Evolutionary conservation across 2,797 vertebrate genomes (phyloP), one percentile per base, ranked within the genome.

Genomic region (Danio kyathit): DNA sequence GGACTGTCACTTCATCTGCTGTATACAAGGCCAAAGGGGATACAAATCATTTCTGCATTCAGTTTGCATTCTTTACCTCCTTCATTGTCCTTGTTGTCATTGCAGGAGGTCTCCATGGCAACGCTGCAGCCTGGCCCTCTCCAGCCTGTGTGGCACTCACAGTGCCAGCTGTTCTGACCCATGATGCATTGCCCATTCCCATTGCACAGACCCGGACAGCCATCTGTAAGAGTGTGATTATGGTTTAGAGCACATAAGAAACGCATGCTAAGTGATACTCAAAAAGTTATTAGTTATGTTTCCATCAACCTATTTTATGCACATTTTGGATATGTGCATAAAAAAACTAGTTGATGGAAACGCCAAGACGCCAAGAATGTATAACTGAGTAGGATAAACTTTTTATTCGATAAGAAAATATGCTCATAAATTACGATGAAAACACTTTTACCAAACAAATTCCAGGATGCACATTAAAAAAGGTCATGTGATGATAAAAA

Each of bases 111-210:
- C 90, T 96, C 96, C 96, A 97, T 96, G 92, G 96, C 95, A 89
- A 96, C 96, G 82, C 91, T 96, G 94, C 96, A 97, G 86, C 95
- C 95, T 40, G 93, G 92, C 17, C 96, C 96, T 90, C 95, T 94
- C 96, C 96, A 97, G 90, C 96, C 95, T 82, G 92, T 95, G 92
- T 95, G 95, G 92, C 96, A 97, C 91, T 96, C 94, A 86, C 96
- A 97, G 90, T 95, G 96, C 96, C 96, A 97, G 94, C 94, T 95
- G 95, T 95, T 96, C 92, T 95, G 96, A 92, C 94, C 95, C 92
- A 96, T 94, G 82, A 94, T 95, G 91, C 96, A 97, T 89, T 95
- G 94, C 88, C 96, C 96, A 11, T 97, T 96, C 89, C 94, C 95
- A 46, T 92, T 96, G 91, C 96, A 97, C 91, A 96, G 86, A 88